Evolutionary conservation across 2,113 vertebrate genomes (phyloP), one percentile per base, ranked within the genome.

Genomic region (Tapirus terrestris): DNA sequence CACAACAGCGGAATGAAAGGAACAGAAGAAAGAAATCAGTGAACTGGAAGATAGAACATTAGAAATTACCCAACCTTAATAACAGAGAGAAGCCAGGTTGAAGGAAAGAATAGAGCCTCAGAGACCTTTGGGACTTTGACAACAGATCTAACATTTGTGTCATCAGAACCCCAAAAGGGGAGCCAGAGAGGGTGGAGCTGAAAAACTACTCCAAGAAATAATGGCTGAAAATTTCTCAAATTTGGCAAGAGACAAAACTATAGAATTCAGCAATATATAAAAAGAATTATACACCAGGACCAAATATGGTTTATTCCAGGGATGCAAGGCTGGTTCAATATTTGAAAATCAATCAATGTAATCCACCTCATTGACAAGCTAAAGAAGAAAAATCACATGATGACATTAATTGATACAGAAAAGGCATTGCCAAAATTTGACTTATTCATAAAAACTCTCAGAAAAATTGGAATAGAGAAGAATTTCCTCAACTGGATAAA

Each of bases 341-440:
- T 43, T 79, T 56, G 31, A 90, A 90, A 68, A 85, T 61, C 33
- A 48, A 48, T 60, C 21, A 89, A 73, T 68, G 2, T 76, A 61
- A 70, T n/a, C 23, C 20, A 61, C 20, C 33, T 73, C 63, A 81
- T 8, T 65, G 48, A 61, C 17, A 88, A 25, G 27, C 2, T 68
- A 83, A 83, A n/a, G 79, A 73, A 92, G 36, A 92, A 91, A 91
- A 68, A 77, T 25, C 61, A 93, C 48, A 60, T n/a, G 51, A 51
- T 88, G 12, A 33, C 70, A 89, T 39, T 70, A 79, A 91, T 25
- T 77, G 16, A 93, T 89, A 1, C 21, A 82, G 67, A 92, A 92
- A 81, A 82, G 45, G 21, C 43, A 56, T 43, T 45, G 77, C 33
- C 43, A 60, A 70, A 84, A 83, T 89, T 89, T 23, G 21, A 72